Evolutionary conservation across 2,888 invertebrate genomes (phyloP).

Genomic region (Philonicus albiceps): DNA sequence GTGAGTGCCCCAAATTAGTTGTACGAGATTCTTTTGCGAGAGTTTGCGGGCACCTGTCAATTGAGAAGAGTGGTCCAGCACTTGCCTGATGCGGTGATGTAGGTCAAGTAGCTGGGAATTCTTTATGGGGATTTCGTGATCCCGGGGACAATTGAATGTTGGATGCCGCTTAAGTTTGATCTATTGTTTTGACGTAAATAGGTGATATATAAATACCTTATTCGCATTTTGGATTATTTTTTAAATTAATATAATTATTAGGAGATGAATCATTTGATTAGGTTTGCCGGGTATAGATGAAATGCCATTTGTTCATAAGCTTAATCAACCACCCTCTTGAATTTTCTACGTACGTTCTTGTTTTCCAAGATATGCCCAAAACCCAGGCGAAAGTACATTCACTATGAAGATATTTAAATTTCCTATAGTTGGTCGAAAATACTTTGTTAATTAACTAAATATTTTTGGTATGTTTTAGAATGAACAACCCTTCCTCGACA

Average conservation of each 20-base stretch:
- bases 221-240: neutral
- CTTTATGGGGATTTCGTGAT: neutral
- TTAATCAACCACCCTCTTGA: no score
- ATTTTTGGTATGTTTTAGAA: neutral
- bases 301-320: no score
- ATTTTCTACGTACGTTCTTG: no score
- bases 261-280: no score
- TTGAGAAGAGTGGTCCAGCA: neutral
- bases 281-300: no score
- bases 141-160: neutral
- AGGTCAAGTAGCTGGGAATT: neutral
- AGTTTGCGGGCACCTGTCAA: neutral
- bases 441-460: neutral
- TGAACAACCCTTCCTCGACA: neutral
- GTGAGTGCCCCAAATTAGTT: neutral
- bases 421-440: neutral
- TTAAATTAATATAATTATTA: no score
- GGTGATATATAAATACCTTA: neutral
- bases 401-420: neutral
- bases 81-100: neutral
- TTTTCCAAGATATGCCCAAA: neutral
- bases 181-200: neutral
- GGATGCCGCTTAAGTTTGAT: neutral
- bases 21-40: constrained; percentile 17
- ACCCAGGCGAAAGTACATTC: neutral